A percentile compares a stretch with the other conserved stretches of the same genome.
Evolutionary conservation across 2,888 invertebrate species (phyloP).

Genomic region (Ctenicera cuprea): DNA sequence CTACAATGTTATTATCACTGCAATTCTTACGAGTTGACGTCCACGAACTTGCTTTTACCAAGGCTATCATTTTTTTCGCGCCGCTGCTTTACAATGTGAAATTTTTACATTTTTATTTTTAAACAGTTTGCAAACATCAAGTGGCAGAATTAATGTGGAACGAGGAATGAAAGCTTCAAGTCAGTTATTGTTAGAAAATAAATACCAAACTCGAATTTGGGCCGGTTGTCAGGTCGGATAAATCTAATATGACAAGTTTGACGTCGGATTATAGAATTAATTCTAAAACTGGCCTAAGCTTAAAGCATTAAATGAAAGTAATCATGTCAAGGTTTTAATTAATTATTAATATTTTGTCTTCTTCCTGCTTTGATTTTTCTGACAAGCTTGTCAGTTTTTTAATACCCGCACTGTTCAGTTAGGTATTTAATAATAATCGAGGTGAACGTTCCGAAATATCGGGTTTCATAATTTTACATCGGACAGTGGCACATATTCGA

Average conservation of each 20-base stretch:
- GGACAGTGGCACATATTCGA: too few species aligned
- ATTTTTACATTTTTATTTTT: too few species aligned
- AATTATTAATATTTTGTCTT: background rate
- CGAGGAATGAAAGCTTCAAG: background rate
- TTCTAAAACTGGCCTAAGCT: constrained; percentile 6
- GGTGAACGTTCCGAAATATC: too few species aligned
- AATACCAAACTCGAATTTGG: background rate
- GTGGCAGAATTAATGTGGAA: background rate
- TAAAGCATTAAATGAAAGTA: constrained; percentile 5
- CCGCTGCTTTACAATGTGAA: too few species aligned
- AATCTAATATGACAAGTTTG: constrained; percentile 5
- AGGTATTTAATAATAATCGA: too few species aligned
- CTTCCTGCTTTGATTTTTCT: background rate
- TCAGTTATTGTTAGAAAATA: background rate
- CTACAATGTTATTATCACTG: constrained; percentile 38
- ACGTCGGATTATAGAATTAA: constrained; percentile 20
- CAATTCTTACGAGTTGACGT: constrained; percentile 27
- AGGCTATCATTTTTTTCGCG: background rate
- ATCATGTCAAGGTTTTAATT: constrained; percentile 17
- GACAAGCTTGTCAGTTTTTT: background rate
- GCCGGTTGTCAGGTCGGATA: background rate
- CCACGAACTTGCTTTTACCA: constrained; percentile 12
- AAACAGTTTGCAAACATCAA: background rate
- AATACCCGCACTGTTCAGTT: background rate
- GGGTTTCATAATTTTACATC: too few species aligned